These are phyloP conservation scores for Diplosoma virens DNA, from an alignment of 23 tunicate genomes.

Conservation along the genomic window DNA sequence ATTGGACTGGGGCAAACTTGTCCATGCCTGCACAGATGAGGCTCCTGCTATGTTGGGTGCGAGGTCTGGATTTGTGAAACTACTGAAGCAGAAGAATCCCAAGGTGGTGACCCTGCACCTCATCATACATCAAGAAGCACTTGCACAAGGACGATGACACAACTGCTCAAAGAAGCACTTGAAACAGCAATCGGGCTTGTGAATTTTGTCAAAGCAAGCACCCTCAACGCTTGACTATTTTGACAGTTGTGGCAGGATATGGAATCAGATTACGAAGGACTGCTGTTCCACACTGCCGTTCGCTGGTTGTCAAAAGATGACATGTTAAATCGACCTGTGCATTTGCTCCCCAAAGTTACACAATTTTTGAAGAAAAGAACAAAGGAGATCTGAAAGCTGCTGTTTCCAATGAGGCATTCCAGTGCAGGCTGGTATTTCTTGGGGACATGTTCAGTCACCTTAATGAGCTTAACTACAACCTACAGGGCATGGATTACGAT, in stretches of 20 bases:
- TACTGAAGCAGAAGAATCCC: no score
- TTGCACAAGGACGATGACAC: slow-evolving; percentile 8
- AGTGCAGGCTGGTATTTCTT: slow-evolving; percentile 17
- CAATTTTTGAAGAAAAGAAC: no score
- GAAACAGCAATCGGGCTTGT: slow-evolving; percentile 10
- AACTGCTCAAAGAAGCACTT: slow-evolving; percentile 14
- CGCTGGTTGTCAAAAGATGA: neutral
- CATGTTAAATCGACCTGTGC: slow-evolving; percentile 4
- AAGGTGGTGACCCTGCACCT: no score
- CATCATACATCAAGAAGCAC: no score
- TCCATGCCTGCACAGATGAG: no score
- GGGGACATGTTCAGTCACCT: slow-evolving; percentile 8
- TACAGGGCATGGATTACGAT: neutral
- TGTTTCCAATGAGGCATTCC: slow-evolving; percentile 18
- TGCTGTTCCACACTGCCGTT: slow-evolving; percentile 11
- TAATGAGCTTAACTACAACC: slow-evolving; percentile 2
- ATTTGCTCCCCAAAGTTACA: slow-evolving; percentile 13
- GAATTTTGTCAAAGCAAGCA: no score
- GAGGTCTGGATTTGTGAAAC: no score
- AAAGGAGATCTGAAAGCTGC: slow-evolving; percentile 13
- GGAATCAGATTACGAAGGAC: neutral
- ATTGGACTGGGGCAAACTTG: no score
- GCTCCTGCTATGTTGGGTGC: no score
- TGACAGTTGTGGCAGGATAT: neutral
- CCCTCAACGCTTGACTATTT: slow-evolving; percentile 11